Evolutionary conservation across 1,140 invertebrate species (phyloP).

Genomic region (Limonius californicus): DNA sequence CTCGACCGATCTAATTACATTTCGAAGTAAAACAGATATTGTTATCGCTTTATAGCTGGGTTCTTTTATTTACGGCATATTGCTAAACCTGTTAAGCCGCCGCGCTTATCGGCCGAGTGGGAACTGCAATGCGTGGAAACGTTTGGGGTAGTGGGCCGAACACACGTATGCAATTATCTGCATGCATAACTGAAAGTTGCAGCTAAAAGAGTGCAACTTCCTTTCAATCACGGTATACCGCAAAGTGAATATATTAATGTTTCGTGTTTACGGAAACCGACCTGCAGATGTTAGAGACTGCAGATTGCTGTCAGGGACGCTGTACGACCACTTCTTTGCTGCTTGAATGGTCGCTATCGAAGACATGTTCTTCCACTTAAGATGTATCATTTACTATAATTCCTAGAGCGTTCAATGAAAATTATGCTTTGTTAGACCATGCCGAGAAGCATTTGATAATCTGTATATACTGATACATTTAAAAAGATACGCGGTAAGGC

Average conservation of each 20-base stretch:
- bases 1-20: conserved; percentile 7
- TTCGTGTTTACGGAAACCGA: conserved; percentile 3
- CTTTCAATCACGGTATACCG: background rate
- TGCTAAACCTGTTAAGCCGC: conserved; percentile 5
- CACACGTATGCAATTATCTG: conserved; percentile 13
- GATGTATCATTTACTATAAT: conserved; percentile 3
- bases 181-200: background rate
- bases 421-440: conserved; percentile 4
- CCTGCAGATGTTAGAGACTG: background rate
- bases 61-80: conserved; percentile 7
- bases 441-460: too few relatives aligned
- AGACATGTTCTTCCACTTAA: conserved; percentile 11
- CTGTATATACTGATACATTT: too few relatives aligned
- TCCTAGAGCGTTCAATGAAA: background rate
- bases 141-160: conserved; percentile 9
- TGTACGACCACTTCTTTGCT: background rate
- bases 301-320: background rate
- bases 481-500: too few relatives aligned
- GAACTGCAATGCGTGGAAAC: conserved; percentile 7
- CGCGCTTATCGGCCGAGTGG: background rate
- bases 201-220: background rate
- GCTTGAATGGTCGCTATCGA: background rate
- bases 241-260: background rate
- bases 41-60: conserved; percentile 6
- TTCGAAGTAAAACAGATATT: conserved; percentile 9